Percentiles rank a stretch among this genome's conserved stretches.
These are phyloP conservation scores for Platanista minor DNA, from an alignment of 2,113 vertebrate species.

Conservation along the genomic window DNA sequence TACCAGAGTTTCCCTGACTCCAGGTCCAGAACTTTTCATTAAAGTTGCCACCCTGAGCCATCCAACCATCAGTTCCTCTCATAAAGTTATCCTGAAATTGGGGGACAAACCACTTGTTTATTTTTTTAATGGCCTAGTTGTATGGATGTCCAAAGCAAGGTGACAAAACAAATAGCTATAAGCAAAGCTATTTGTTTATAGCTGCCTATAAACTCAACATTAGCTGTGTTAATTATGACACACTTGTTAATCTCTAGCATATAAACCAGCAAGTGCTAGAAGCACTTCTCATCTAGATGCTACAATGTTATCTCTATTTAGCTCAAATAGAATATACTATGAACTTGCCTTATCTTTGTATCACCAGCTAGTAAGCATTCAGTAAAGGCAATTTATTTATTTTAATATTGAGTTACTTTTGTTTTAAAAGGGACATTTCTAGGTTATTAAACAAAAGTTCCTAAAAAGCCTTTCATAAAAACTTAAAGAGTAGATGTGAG, in stretches of 20 bases:
- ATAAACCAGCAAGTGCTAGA: not conserved
- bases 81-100: not conserved
- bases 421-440: not conserved
- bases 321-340: not conserved
- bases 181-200: not conserved
- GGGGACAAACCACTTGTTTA: not conserved
- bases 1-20: not conserved
- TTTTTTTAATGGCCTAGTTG: not conserved
- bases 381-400: not conserved
- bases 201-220: not conserved
- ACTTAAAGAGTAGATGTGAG: not conserved
- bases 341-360: not conserved
- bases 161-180: too few species aligned
- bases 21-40: not conserved
- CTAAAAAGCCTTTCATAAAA: not conserved
- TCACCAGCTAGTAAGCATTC: constrained; percentile 16
- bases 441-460: not conserved
- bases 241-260: not conserved
- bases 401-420: not conserved
- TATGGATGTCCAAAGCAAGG: not conserved
- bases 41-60: not conserved
- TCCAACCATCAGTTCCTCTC: not conserved
- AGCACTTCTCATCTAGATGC: not conserved
- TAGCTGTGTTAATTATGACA: not conserved
- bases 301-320: not conserved